Conservation (phyloP, 2,797 vertebrate genomes). For the Columba guinea region DNA sequence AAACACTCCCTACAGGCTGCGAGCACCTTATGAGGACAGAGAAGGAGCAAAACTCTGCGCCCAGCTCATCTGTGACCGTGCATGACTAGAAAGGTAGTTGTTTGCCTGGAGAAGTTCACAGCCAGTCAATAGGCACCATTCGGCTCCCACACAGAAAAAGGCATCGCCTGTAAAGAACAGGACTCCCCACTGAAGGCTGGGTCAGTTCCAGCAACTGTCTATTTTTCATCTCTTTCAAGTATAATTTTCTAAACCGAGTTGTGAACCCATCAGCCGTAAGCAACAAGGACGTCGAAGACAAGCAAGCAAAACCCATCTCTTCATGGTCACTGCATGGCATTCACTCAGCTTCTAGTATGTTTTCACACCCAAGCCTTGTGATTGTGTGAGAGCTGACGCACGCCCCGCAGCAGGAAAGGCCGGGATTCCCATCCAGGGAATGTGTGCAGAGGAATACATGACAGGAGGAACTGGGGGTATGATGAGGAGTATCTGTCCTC, state of each 20-base stretch:
- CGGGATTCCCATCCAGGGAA: background rate
- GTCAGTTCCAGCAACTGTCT: background rate
- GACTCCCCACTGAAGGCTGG: background rate
- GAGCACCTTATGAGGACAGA: background rate
- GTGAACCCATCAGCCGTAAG: background rate
- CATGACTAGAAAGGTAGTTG: background rate
- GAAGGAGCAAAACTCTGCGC: background rate
- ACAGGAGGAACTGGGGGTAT: background rate
- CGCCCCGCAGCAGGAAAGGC: background rate
- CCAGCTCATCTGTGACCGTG: background rate
- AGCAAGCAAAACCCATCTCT: conserved; percentile 8
- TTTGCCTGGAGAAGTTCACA: background rate
- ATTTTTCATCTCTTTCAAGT: background rate
- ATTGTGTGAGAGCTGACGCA: background rate
- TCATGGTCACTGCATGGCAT: background rate
- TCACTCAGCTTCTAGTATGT: background rate
- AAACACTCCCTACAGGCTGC: background rate
- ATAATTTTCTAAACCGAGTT: background rate
- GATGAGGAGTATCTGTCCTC: background rate
- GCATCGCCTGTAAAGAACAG: background rate
- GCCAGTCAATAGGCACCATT: background rate
- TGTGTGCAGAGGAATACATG: background rate
- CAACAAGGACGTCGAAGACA: background rate
- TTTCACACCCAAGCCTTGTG: background rate
- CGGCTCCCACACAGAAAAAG: background rate